Conservation (phyloP, 2,113 vertebrate species). For the Pygoscelis adeliae region DNA sequence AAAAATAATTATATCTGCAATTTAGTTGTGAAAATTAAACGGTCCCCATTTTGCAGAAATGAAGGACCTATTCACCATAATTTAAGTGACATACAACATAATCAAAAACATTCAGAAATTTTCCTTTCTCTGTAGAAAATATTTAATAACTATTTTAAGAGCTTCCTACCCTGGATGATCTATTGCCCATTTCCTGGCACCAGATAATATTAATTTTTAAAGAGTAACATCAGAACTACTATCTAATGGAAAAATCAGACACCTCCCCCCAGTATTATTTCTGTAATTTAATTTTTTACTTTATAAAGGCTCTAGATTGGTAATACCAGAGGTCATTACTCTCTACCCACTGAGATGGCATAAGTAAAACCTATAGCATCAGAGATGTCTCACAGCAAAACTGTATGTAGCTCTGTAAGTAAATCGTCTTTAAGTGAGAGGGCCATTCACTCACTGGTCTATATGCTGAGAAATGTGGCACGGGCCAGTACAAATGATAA, state of each 20-base stretch:
- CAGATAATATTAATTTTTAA: slow-evolving; percentile 7
- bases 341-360: background rate
- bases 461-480: background rate
- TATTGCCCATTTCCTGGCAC: background rate
- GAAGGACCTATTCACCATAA: background rate
- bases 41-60: background rate
- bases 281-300: background rate
- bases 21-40: background rate
- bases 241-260: background rate
- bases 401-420: background rate
- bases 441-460: background rate
- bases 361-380: background rate
- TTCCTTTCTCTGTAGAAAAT: background rate
- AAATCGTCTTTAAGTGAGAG: background rate
- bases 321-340: background rate
- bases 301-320: background rate
- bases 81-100: background rate
- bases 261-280: background rate
- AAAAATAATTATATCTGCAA: background rate
- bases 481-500: background rate
- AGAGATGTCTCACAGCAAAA: background rate
- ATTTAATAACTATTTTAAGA: background rate
- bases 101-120: background rate
- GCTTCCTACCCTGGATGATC: background rate
- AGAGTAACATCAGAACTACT: background rate